These are phyloP conservation scores for Clinocottus analis DNA, from an alignment of 2,113 vertebrate species.

Conservation along the genomic window DNA sequence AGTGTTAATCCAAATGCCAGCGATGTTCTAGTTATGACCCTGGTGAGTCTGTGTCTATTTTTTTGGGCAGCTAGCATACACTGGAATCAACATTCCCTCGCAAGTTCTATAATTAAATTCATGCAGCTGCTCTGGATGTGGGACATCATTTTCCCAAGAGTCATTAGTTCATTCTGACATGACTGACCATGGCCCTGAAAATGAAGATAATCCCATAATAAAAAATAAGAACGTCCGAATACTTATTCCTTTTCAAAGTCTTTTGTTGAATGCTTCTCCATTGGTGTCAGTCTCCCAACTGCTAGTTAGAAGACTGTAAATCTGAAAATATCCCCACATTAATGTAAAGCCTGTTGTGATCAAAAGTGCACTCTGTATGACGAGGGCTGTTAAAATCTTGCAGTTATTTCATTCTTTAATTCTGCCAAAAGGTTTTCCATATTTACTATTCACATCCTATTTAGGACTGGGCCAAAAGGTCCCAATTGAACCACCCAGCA, in stretches of 20 bases:
- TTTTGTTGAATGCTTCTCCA: conserved; percentile 1
- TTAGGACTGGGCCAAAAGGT: conserved; percentile 15
- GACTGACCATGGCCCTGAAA: conserved; percentile 19
- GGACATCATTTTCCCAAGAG: conserved; percentile 51
- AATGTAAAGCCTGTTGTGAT: background rate
- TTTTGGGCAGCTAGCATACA: background rate
- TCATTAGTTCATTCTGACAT: conserved; percentile 27
- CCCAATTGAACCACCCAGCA: conserved; percentile 21
- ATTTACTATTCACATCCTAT: conserved; percentile 22
- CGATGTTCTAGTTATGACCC: background rate
- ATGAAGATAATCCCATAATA: conserved; percentile 3
- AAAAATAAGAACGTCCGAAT: conserved; percentile 10
- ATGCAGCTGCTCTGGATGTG: conserved; percentile 40
- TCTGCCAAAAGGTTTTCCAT: conserved; percentile 10
- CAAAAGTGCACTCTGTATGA: background rate
- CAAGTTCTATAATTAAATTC: conserved; percentile 57
- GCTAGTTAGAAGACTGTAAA: background rate
- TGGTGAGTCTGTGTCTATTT: conserved; percentile 21
- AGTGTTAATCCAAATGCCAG: conserved; percentile 3
- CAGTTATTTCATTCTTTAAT: conserved; percentile 16
- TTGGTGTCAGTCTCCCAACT: background rate
- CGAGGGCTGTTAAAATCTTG: background rate
- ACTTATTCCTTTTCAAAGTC: background rate
- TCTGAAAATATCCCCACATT: conserved; percentile 1
- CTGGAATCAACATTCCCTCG: conserved; percentile 30